Conservation (phyloP, 2,797 vertebrate species). For the Pseudomugil gertrudae region DNA sequence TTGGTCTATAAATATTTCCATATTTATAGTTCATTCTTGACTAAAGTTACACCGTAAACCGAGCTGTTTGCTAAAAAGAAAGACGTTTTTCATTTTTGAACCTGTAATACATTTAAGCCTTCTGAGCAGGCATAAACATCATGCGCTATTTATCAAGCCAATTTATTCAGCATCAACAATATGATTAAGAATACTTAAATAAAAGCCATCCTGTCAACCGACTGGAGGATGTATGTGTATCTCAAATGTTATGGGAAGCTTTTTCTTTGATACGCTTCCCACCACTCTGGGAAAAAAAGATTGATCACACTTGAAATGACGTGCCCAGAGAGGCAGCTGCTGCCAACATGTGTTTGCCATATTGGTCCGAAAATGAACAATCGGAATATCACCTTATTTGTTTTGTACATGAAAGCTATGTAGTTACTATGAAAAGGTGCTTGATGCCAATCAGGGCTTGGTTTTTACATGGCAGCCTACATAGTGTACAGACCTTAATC, state of each 20-base stretch:
- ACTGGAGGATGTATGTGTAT: constrained; percentile 85
- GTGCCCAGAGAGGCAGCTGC: constrained; percentile 79
- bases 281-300: constrained; percentile 80
- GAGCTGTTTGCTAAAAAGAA: constrained; percentile 40
- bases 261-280: constrained; percentile 90
- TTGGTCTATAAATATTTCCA: constrained; percentile 9
- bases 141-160: constrained; percentile 71
- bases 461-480: constrained; percentile 10
- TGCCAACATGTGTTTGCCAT: constrained; percentile 91
- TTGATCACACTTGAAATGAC: constrained; percentile 79
- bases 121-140: constrained; percentile 80
- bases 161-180: constrained; percentile 58
- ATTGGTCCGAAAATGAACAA: constrained; percentile 77
- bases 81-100: constrained; percentile 31
- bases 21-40: constrained; percentile 17
- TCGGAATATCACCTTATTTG: constrained; percentile 60
- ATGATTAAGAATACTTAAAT: constrained; percentile 70
- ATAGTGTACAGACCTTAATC: constrained; percentile 16
- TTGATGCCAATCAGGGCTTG: constrained; percentile 18
- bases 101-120: constrained; percentile 41
- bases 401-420: constrained; percentile 45
- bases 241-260: constrained; percentile 85
- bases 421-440: constrained; percentile 45
- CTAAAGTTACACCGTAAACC: constrained; percentile 22
- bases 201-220: constrained; percentile 83